Base-by-base conservation (phyloP, 2,113 vertebrate species). In the Varanus salvator region DNA sequence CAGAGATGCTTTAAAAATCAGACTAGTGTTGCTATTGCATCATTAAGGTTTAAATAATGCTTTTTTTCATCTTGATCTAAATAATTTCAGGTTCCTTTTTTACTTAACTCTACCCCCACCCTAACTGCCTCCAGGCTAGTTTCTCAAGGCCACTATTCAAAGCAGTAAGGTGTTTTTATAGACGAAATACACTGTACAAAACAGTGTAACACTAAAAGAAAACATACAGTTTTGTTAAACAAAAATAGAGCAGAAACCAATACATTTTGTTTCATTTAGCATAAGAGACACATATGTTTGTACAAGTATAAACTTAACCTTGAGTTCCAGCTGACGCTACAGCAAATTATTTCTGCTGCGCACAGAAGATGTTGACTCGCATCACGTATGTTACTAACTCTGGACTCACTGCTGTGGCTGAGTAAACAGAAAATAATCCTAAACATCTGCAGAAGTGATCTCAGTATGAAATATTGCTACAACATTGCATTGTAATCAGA, bases 371-470 rank as follows among this genome's bases (percentile, higher is more conserved):
- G 78, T 94, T 90, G 92, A 95, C 93, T 94, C 2, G 89, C 94
- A 76, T 90, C 83, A 85, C 90, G 12, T 92, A 64, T 84, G 78
- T 94, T 96, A 92, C 86, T 95, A 93, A 94, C 93, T 89, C 50
- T 94, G 83, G 91, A 85, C 96, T 97, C 89, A 91, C 93, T 94
- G 87, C 94, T 91, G 96, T 96, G 93, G 87, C 90, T 93, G 90
- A 94, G 74, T 90, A 97, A 97, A 95, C 92, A 96, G 88, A 96
- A 96, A 96, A 72, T 91, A 92, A 94, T 66, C 80, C 93, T 92
- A 94, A 97, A 96, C 94, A 94, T 91, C 93, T 93, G 88, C 91
- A 87, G 90, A 96, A 94, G 89, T 87, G 78, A 95, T 95, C 92
- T 85, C 78, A 44, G 52, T 92, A 90, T 95, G 94, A 96, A 97